Evolutionary conservation across 2,888 invertebrate genomes (phyloP), one percentile per base, ranked within the genome.

Genomic region (Brenthis daphne): DNA sequence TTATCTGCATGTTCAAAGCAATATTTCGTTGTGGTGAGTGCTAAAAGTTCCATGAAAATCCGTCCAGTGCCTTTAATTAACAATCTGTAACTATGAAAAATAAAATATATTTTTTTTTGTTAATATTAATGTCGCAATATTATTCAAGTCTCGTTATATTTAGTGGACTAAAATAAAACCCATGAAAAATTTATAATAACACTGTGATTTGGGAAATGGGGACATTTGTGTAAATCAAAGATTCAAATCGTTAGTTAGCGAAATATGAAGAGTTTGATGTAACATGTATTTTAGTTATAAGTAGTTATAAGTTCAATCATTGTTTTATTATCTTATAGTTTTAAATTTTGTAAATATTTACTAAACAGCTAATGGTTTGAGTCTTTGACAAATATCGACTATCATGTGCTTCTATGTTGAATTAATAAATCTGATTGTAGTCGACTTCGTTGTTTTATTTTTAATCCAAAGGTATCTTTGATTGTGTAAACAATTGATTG

Each of bases 381-480:
- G 70, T 65, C 68, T 57, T 65, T 60, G 72, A 60, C 65, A 53
- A 24, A 48, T 51, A 48, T 65, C 61, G 66, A 68, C 56, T 67
- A 65, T 67, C 61, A 82, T 81, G 80, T 83, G 87, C 88, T 87
- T 88, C 83, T 85, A 85, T 85, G 85, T 88, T 87, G 85, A 83
- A 85, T 85, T 85, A 86, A 86, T 87, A 88, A 87, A 88, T 86
- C 85, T 87, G 85, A 86, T 85, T 86, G 86, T 88, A 88, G 88
- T 82, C 83, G 77, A 77, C 68, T 72, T 68, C 65, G 72, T 71
- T 73, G 74, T 82, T 77, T 80, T 73, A 73, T 73, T 80, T 76
- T 68, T 33, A 63, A 47, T 33, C 24, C 13, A 33, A 43, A 48
- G 13, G 5, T 16, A 29, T 29, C 5, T 29, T 29, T 29, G 3